Evolutionary conservation across 2,113 vertebrate genomes (phyloP).

Genomic region (Panurus biarmicus): DNA sequence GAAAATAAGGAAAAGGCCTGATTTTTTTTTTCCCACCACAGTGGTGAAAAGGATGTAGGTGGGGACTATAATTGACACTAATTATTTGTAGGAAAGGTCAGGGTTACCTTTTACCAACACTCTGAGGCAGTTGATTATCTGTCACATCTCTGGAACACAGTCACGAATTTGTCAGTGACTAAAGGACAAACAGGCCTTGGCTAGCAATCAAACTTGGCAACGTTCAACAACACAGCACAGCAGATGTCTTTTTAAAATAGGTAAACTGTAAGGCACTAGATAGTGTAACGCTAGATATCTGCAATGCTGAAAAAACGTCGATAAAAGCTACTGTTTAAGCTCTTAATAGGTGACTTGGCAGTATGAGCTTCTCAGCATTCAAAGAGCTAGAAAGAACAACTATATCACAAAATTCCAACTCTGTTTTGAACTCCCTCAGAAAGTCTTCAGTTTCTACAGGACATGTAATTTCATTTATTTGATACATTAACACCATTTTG

Average conservation of each 20-base stretch:
- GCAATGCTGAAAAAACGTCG: background rate
- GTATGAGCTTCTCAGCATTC: background rate
- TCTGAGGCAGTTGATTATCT: conserved; percentile 25
- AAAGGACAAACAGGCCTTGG: conserved; percentile 32
- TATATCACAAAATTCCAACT: background rate
- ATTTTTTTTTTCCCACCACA: background rate
- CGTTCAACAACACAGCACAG: background rate
- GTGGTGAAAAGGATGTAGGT: background rate
- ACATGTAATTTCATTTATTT: background rate
- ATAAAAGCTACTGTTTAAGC: background rate
- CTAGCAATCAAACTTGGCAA: background rate
- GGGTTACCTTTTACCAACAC: conserved; percentile 15
- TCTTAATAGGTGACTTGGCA: background rate
- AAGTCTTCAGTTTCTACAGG: background rate
- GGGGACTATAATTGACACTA: background rate
- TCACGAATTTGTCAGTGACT: conserved; percentile 4
- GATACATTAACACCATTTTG: background rate
- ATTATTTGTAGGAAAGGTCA: conserved; percentile 49
- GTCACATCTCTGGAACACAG: conserved; percentile 17
- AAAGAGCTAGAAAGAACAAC: background rate
- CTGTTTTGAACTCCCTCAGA: background rate
- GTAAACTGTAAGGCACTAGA: background rate
- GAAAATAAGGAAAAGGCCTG: background rate
- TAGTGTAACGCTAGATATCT: background rate
- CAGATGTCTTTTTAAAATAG: conserved; percentile 46